Base-by-base conservation (phyloP, 2,888 invertebrate genomes). In the Ferdinandea cuprea region DNA sequence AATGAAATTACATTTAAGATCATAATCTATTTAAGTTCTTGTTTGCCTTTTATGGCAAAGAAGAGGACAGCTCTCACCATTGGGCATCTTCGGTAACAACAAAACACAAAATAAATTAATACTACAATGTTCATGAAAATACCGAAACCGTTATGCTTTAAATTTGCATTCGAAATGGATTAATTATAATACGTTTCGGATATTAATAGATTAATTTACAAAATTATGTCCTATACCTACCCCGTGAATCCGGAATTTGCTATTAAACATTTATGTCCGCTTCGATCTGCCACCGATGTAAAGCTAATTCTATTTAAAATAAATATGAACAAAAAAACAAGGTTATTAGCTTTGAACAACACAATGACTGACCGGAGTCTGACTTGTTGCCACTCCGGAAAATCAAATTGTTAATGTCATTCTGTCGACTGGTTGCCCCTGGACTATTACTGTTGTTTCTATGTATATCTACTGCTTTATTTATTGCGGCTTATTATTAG, bases 311-410 rank as follows among this genome's bases (percentile, higher is more conserved):
- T 76, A 71, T 65, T 58, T 65, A 46, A 63, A 13, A 52, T 28
- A 17, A 35, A 35, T 35, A 52, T 50, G 50, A 59, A 9, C 21
- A 50, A 32, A 30, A 59, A 69, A 76, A 77, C 81, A 81, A 77
- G 83, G 83, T 68, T 83, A 77, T 72, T 83, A 72, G 72, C 72
- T 77, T 68, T 72, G 71, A 77, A 72, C 42, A 77, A 71, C 54
- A 66, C 71, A 83, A 83, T 83, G 61, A 66, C 66, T 72, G 83
- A 54, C 83, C 72, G 54, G 66, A 77, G 83, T 66, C 77, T 68
- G 77, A 83, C 56, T 76, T 76, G 81, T 76, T 81, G 81, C 83
- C 77, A 72, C 77, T 83, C 83, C 83, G 83, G 83, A 83, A 83
- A 83, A 77, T 83, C 72, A 83, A 83, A 83, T 83, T 83, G 77